A percentile compares a stretch with the other conserved stretches of the same genome.
These are phyloP conservation scores for Taurulus bubalis DNA, from an alignment of 2,113 vertebrate species.

Conservation along the genomic window DNA sequence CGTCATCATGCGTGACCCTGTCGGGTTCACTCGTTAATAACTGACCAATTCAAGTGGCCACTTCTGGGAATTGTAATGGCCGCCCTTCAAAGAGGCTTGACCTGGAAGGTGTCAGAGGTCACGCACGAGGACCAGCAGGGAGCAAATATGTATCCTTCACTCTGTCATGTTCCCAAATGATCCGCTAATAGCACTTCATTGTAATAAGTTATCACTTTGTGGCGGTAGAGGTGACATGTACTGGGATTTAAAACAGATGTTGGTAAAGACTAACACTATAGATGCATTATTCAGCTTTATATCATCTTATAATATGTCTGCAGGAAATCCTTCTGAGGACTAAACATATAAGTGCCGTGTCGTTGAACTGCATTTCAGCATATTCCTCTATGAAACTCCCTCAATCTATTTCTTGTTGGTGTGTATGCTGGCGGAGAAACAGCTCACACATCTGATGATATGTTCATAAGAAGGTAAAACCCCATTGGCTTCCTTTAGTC, in stretches of 20 bases:
- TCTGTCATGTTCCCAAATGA: slow-evolving; percentile 49
- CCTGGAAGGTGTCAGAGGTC: slow-evolving; percentile 71
- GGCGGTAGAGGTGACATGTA: neutral
- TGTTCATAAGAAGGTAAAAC: neutral
- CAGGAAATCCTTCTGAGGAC: neutral
- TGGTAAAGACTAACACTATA: neutral
- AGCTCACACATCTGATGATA: neutral
- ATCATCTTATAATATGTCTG: neutral
- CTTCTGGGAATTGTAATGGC: slow-evolving; percentile 77
- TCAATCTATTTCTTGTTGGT: neutral
- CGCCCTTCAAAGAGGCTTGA: slow-evolving; percentile 68
- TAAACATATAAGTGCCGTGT: no score
- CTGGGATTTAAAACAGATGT: neutral
- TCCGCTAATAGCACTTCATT: slow-evolving; percentile 6
- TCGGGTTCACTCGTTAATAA: slow-evolving; percentile 60
- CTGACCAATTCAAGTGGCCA: slow-evolving; percentile 76
- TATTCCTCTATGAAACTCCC: neutral
- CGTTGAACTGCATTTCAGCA: neutral
- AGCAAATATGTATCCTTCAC: slow-evolving; percentile 58
- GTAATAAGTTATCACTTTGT: neutral
- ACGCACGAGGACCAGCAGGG: slow-evolving; percentile 61
- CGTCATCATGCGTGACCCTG: slow-evolving; percentile 33
- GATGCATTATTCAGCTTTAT: neutral
- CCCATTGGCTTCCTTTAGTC: neutral
- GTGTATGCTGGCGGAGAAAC: neutral